Percentiles rank a stretch among this genome's conserved stretches.
Evolutionary conservation across 2,797 vertebrate species (phyloP).

Genomic region (Clarias pachynema): DNA sequence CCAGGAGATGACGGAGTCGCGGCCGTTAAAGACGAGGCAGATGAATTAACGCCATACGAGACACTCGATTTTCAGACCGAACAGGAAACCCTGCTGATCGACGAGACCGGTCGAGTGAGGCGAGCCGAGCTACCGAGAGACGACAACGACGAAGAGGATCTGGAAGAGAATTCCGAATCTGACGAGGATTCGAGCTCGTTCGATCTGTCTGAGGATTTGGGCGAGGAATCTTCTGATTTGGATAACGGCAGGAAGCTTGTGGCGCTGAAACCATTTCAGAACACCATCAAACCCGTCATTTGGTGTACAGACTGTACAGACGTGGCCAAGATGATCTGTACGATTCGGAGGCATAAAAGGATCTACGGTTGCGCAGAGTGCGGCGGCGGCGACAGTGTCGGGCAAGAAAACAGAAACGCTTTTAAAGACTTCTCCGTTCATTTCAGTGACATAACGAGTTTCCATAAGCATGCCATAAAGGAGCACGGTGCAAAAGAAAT

Average conservation of each 20-base stretch:
- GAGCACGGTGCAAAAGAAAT: conserved; percentile 30
- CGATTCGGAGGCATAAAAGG: conserved; percentile 29
- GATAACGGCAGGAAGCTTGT: background rate
- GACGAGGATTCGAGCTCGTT: background rate
- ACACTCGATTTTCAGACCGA: background rate
- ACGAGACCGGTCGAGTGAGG: background rate
- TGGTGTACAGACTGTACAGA: conserved; percentile 33
- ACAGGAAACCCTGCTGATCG: background rate
- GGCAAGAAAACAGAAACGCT: too few species aligned
- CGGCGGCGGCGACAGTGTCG: background rate
- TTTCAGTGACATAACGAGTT: conserved; percentile 15
- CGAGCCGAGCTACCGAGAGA: background rate
- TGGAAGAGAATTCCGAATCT: background rate
- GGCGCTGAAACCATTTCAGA: conserved; percentile 26
- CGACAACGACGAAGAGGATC: background rate
- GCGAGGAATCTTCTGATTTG: background rate
- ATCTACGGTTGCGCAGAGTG: conserved; percentile 32
- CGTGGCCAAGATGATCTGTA: conserved; percentile 24
- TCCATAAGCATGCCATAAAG: conserved; percentile 33
- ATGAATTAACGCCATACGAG: background rate
- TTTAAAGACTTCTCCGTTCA: conserved; percentile 33
- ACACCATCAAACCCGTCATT: conserved; percentile 33
- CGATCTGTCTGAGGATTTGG: background rate
- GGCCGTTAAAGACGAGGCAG: background rate
- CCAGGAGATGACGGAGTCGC: background rate